Evolutionary conservation across 1,140 invertebrate genomes (phyloP).

Genomic region (Limonius californicus): DNA sequence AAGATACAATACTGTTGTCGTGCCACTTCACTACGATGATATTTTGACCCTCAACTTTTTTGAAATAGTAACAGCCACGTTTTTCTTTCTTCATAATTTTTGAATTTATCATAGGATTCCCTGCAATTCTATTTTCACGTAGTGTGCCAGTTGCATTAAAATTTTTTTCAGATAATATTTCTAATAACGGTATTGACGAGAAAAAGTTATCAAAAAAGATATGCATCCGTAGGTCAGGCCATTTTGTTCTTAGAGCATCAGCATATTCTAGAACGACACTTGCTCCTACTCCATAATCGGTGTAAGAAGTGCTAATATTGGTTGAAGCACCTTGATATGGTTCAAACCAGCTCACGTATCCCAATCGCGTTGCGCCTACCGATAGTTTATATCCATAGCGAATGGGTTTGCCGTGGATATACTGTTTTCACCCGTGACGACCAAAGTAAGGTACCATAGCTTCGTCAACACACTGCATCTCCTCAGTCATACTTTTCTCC

Average conservation of each 20-base stretch:
- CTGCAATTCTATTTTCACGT: slow-evolving; percentile 15
- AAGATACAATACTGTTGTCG: background rate
- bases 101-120: too few relatives aligned
- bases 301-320: slow-evolving; percentile 9
- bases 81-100: too few relatives aligned
- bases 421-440: slow-evolving; percentile 29
- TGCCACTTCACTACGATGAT: slow-evolving; percentile 10
- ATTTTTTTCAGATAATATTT: background rate
- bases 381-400: slow-evolving; percentile 25
- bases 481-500: slow-evolving; percentile 9
- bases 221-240: slow-evolving; percentile 7
- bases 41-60: slow-evolving; percentile 1
- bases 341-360: slow-evolving; percentile 18
- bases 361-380: slow-evolving; percentile 9
- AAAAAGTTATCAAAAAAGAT: slow-evolving; percentile 26
- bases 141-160: slow-evolving; percentile 2
- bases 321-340: slow-evolving; percentile 14
- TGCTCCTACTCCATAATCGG: background rate
- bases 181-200: slow-evolving; percentile 18
- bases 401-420: slow-evolving; percentile 27
- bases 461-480: slow-evolving; percentile 26
- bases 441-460: slow-evolving; percentile 33
- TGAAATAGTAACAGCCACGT: slow-evolving; percentile 16
- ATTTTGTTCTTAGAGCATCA: background rate
- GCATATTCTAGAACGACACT: slow-evolving; percentile 8